Evolutionary conservation across 1,140 invertebrate species (phyloP).

Genomic region (Bombus vancouverensis): DNA sequence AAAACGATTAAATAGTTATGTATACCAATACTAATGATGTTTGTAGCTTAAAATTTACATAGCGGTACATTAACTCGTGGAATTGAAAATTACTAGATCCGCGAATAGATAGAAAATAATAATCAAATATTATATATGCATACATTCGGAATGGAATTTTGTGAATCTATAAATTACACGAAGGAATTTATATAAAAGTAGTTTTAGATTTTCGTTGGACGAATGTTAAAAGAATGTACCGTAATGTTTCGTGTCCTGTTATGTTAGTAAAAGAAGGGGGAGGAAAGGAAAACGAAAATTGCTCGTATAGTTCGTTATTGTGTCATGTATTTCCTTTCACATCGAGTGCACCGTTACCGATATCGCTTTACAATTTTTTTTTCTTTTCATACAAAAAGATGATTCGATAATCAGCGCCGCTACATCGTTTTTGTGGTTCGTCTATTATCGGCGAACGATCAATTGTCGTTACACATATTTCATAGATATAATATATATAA

Average conservation of each 20-base stretch:
- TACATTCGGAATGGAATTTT: background rate
- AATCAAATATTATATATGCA: background rate
- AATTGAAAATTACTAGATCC: background rate
- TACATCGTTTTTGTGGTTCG: conserved; percentile 24
- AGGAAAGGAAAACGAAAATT: conserved; percentile 6
- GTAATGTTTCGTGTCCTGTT: background rate
- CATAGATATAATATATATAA: conserved; percentile 43
- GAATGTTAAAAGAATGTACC: conserved; percentile 6
- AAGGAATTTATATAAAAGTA: background rate
- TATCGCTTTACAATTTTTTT: conserved; percentile 62
- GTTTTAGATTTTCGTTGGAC: background rate
- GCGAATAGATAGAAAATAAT: background rate
- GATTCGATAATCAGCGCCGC: conserved; percentile 54
- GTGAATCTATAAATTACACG: background rate
- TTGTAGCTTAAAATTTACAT: background rate
- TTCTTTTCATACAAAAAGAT: conserved; percentile 59
- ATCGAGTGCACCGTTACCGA: conserved; percentile 70
- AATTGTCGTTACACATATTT: conserved; percentile 54
- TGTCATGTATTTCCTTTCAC: conserved; percentile 70
- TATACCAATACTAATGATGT: background rate
- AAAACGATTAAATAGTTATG: background rate
- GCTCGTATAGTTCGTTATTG: conserved; percentile 54
- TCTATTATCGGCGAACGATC: background rate
- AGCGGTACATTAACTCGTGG: background rate
- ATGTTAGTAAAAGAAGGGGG: background rate